Evolutionary conservation across 2,797 vertebrate species (phyloP).

Genomic region (Hoplostethus atlanticus): DNA sequence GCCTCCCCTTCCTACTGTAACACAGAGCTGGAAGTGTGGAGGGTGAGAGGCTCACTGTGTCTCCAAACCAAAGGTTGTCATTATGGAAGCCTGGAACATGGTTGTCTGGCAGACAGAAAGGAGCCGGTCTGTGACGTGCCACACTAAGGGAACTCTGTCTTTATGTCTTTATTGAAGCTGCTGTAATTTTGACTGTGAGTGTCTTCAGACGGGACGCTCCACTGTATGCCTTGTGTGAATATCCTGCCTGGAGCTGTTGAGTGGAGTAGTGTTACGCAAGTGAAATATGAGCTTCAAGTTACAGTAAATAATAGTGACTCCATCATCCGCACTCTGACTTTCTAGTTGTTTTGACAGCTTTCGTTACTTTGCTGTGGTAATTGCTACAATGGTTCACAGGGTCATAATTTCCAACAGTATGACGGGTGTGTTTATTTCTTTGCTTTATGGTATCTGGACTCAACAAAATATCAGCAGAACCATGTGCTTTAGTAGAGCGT

Average conservation of each 20-base stretch:
- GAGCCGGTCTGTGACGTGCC: constrained; percentile 54
- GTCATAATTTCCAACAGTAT: constrained; percentile 52
- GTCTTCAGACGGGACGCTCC: constrained; percentile 43
- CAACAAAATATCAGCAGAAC: constrained; percentile 25
- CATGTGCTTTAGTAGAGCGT: constrained; percentile 40
- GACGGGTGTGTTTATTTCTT: constrained; percentile 60
- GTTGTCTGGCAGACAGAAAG: constrained; percentile 34
- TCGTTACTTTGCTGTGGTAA: constrained; percentile 62
- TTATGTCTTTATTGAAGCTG: constrained; percentile 51
- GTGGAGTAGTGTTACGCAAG: constrained; percentile 72
- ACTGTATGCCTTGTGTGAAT: constrained; percentile 78
- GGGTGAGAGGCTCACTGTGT: constrained; percentile 29
- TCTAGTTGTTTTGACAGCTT: constrained; percentile 60
- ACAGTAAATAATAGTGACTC: constrained; percentile 69
- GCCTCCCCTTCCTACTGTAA: constrained; percentile 46
- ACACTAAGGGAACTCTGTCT: constrained; percentile 51
- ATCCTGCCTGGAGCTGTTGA: constrained; percentile 64
- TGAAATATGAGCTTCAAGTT: constrained; percentile 71
- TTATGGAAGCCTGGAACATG: constrained; percentile 46
- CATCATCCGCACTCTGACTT: constrained; percentile 67
- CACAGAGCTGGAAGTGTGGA: constrained; percentile 55
- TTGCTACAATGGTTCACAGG: constrained; percentile 61
- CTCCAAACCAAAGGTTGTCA: constrained; percentile 39
- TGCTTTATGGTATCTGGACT: constrained; percentile 57
- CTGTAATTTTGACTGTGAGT: constrained; percentile 57